A percentile compares a stretch with the other conserved stretches of the same genome.
These are phyloP conservation scores for Macroteleia sp. DNA, from an alignment of 2,888 invertebrate species.

Conservation along the genomic window DNA sequence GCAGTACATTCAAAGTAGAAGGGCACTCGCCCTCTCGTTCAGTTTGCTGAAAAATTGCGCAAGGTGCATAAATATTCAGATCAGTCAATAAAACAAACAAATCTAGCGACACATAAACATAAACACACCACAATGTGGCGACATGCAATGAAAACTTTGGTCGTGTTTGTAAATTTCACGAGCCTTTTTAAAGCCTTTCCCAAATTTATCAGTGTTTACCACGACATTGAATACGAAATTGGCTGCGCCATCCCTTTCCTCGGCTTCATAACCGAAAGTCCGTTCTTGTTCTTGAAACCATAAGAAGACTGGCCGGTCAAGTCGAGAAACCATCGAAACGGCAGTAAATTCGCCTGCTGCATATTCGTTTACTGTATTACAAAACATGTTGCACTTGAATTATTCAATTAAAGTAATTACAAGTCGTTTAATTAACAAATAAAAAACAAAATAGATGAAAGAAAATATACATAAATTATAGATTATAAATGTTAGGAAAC, in stretches of 20 bases:
- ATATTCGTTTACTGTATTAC: no score
- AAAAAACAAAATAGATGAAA: no score
- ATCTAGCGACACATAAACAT: conserved; percentile 8
- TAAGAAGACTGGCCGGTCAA: conserved; percentile 34
- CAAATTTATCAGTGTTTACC: conserved; percentile 30
- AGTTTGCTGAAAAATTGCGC: background rate
- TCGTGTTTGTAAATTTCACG: conserved; percentile 16
- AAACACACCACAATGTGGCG: background rate
- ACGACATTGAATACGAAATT: conserved; percentile 31
- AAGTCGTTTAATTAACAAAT: no score
- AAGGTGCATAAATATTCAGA: conserved; percentile 10
- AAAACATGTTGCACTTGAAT: no score
- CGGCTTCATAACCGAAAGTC: background rate
- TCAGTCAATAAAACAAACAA: conserved; percentile 31
- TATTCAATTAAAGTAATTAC: no score
- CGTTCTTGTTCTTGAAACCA: conserved; percentile 10
- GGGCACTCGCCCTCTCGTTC: background rate
- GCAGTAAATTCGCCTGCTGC: no score
- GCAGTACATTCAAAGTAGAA: background rate
- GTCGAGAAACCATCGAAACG: no score
- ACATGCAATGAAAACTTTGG: conserved; percentile 3
- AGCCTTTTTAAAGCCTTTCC: conserved; percentile 2
- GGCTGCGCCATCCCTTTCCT: background rate
- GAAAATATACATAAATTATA: no score
- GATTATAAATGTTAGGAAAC: no score